A percentile compares a stretch with the other conserved stretches of the same genome.
Conservation (phyloP, 2,888 invertebrate species). For the Nebria brevicollis region DNA sequence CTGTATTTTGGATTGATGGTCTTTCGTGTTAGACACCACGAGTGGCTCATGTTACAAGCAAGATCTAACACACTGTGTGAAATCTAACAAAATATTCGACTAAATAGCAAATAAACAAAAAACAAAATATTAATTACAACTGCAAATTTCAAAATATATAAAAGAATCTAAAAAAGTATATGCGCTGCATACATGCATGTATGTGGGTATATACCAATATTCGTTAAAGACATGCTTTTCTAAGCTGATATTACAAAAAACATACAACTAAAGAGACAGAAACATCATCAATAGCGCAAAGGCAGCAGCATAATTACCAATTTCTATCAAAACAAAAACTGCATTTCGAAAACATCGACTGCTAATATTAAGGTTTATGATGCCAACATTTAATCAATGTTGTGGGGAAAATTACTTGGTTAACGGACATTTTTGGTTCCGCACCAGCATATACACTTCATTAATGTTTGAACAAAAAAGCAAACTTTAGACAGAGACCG, state of each 20-base stretch:
- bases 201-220: not conserved
- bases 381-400: not conserved
- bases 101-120: too few species aligned
- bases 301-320: conserved; percentile 5
- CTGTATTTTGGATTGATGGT: conserved; percentile 37
- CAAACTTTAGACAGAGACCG: conserved; percentile 11
- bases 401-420: conserved; percentile 12
- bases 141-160: too few species aligned
- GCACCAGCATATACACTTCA: not conserved
- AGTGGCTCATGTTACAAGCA: not conserved
- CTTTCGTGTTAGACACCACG: conserved; percentile 5
- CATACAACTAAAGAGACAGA: not conserved
- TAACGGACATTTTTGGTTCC: conserved; percentile 2
- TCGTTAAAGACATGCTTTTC: conserved; percentile 13
- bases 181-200: not conserved
- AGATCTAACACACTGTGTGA: not conserved
- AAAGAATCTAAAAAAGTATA: too few species aligned
- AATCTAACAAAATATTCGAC: not conserved
- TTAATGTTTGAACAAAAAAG: conserved; percentile 8
- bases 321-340: conserved; percentile 4
- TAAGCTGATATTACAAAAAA: conserved; percentile 6
- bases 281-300: not conserved
- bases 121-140: too few species aligned
- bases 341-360: conserved; percentile 9
- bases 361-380: not conserved